Percentiles rank a stretch among this genome's conserved stretches.
Evolutionary conservation across 2,888 invertebrate species (phyloP).

Genomic region (Thereva unica): DNA sequence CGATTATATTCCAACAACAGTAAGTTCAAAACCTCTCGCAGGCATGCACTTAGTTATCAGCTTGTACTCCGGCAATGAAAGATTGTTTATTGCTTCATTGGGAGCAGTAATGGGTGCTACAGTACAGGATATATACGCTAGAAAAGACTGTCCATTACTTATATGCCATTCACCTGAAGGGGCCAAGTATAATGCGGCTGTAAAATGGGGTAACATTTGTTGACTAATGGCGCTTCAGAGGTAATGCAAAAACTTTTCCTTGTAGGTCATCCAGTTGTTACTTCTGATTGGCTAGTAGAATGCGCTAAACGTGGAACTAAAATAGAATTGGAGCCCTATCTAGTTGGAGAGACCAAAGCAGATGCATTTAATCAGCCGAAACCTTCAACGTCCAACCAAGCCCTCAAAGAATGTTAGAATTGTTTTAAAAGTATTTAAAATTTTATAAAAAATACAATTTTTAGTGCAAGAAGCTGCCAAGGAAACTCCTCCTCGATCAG

Average conservation of each 20-base stretch:
- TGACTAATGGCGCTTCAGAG: neutral
- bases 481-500: too few relatives aligned
- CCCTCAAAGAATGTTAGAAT: neutral
- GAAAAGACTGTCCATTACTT: constrained; percentile 78
- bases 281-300: constrained; percentile 73
- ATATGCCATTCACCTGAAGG: constrained; percentile 74
- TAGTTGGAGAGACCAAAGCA: constrained; percentile 62
- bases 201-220: constrained; percentile 70
- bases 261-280: constrained; percentile 71
- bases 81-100: constrained; percentile 72
- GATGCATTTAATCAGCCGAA: neutral
- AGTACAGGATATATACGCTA: constrained; percentile 71
- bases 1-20: constrained; percentile 64
- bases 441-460: too few relatives aligned
- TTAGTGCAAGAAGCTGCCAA: too few relatives aligned
- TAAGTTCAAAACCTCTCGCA: constrained; percentile 61
- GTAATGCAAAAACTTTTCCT: neutral
- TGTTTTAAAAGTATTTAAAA: neutral
- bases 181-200: constrained; percentile 79
- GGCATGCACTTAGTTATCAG: constrained; percentile 81
- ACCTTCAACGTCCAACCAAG: neutral
- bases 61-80: constrained; percentile 73
- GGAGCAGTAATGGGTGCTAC: constrained; percentile 73
- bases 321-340: constrained; percentile 62
- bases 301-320: constrained; percentile 64